Percentiles rank a stretch among this genome's conserved stretches.
Evolutionary conservation across 2,888 invertebrate species (phyloP).

Genomic region (Crioceris asparagi): DNA sequence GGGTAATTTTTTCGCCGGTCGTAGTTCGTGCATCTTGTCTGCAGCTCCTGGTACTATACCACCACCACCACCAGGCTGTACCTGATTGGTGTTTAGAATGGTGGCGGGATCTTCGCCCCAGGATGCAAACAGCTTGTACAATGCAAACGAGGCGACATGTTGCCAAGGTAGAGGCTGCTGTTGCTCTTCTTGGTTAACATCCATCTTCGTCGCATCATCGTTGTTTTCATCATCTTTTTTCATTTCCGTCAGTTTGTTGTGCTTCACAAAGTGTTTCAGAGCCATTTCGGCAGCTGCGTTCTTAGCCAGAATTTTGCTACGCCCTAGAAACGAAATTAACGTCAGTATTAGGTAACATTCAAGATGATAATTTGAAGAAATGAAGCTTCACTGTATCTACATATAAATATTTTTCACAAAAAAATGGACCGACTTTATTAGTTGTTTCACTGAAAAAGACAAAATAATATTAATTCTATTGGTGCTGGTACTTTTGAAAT

Average conservation of each 20-base stretch:
- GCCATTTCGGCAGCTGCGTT: slow-evolving; percentile 34
- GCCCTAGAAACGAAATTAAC: no score
- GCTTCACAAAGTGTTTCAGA: slow-evolving; percentile 29
- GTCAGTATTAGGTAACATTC: no score
- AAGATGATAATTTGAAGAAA: no score
- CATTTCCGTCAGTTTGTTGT: slow-evolving; percentile 19
- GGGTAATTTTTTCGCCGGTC: slow-evolving; percentile 49
- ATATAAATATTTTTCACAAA: no score
- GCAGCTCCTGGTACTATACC: no score
- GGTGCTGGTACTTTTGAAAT: no score
- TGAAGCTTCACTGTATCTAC: no score
- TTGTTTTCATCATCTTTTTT: slow-evolving; percentile 32
- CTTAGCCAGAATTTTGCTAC: slow-evolving; percentile 29
- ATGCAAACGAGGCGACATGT: slow-evolving; percentile 73
- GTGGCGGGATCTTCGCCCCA: slow-evolving; percentile 67
- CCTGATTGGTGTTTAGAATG: no score
- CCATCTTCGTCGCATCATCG: slow-evolving; percentile 16
- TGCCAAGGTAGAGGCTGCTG: slow-evolving; percentile 57
- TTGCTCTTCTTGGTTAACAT: slow-evolving; percentile 23
- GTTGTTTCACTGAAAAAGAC: no score
- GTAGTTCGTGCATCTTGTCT: slow-evolving; percentile 22
- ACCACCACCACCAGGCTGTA: no score
- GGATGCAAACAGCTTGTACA: slow-evolving; percentile 70
- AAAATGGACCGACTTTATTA: no score
- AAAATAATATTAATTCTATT: no score